A percentile compares a stretch with the other conserved stretches of the same genome.
Conservation (phyloP, 1,140 invertebrate genomes). For the Nymphalis io region DNA sequence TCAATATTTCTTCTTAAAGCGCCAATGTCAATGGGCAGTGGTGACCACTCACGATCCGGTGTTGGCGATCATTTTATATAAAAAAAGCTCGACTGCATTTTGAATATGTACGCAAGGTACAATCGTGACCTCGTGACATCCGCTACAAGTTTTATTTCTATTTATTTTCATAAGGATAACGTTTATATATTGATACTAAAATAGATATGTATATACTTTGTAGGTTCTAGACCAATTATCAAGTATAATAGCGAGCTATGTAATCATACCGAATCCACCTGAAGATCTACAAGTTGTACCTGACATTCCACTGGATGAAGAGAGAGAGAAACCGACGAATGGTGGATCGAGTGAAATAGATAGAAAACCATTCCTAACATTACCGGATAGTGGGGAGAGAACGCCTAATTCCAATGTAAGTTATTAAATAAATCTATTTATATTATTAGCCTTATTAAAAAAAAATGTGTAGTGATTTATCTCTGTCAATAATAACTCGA, state of each 20-base stretch:
- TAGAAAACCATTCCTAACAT: slow-evolving; percentile 53
- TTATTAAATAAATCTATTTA: background rate
- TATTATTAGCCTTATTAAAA: background rate
- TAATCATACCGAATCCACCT: slow-evolving; percentile 59
- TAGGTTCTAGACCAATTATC: slow-evolving; percentile 77
- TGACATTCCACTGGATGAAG: slow-evolving; percentile 64
- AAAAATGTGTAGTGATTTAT: background rate
- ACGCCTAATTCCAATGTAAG: slow-evolving; percentile 65
- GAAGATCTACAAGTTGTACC: slow-evolving; percentile 79
- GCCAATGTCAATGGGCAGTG: too few species aligned
- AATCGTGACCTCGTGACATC: too few species aligned
- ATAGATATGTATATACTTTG: background rate
- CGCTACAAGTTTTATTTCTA: too few species aligned
- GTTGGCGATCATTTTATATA: too few species aligned
- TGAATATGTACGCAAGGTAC: too few species aligned
- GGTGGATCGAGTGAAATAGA: slow-evolving; percentile 48
- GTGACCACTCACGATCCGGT: too few species aligned
- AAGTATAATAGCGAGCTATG: slow-evolving; percentile 71
- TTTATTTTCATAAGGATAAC: too few species aligned
- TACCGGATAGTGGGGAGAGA: slow-evolving; percentile 59
- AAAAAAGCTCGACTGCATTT: too few species aligned
- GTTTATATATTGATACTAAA: too few species aligned
- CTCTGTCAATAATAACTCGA: too few species aligned
- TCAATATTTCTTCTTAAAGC: too few species aligned
- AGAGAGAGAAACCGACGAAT: slow-evolving; percentile 48